Evolutionary conservation across 1,140 invertebrate genomes (phyloP).

Genomic region (Zophobas morio): DNA sequence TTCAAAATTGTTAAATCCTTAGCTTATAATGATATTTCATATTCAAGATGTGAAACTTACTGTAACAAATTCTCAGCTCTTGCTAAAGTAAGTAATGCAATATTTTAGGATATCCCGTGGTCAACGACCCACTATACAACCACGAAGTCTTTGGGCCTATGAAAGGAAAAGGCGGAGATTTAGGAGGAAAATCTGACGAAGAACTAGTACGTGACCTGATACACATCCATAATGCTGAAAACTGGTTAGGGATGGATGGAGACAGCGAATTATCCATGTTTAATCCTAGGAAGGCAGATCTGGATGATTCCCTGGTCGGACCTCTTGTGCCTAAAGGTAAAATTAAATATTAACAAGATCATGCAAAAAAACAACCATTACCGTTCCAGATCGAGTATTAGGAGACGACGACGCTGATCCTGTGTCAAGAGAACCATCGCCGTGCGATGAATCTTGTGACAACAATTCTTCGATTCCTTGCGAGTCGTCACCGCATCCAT

Average conservation of each 20-base stretch:
- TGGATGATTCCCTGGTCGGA: constrained; percentile 72
- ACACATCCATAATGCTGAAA: constrained; percentile 93
- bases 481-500: constrained; percentile 58
- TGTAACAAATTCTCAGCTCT: background rate
- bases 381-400: constrained; percentile 55
- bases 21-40: too few relatives aligned
- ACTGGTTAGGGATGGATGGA: constrained; percentile 93
- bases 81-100: background rate
- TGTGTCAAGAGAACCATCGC: constrained; percentile 77
- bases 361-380: constrained; percentile 11
- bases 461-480: constrained; percentile 56
- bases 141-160: constrained; percentile 91
- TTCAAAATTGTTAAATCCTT: too few relatives aligned
- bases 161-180: constrained; percentile 93
- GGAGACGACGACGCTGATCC: constrained; percentile 74
- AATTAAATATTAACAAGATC: constrained; percentile 11
- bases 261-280: constrained; percentile 87
- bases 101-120: constrained; percentile 89
- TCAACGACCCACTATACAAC: constrained; percentile 97
- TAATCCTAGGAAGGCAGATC: constrained; percentile 77
- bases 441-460: constrained; percentile 71
- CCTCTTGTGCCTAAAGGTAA: constrained; percentile 64
- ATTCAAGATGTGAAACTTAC: too few relatives aligned
- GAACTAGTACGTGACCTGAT: constrained; percentile 92
- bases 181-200: constrained; percentile 92